phyloP scores from a whole-genome alignment of 92 coral and sea anemone species.

The Zoanthus gigantus region DNA sequence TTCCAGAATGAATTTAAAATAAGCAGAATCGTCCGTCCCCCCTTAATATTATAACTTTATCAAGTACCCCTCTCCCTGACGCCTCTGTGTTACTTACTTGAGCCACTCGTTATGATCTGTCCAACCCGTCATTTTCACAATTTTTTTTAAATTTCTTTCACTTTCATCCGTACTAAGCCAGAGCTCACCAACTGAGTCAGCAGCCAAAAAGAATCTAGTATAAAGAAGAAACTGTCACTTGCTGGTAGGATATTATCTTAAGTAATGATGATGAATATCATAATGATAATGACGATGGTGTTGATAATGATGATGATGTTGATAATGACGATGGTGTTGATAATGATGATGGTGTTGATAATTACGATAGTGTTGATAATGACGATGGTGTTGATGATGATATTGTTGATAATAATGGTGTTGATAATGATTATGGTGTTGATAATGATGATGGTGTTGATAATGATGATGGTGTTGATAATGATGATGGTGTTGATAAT shows the following conservation, averaged over 20 bases:
- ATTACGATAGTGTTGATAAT: not conserved
- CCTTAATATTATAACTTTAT: too few relatives aligned
- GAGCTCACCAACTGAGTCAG: slow-evolving; percentile 94
- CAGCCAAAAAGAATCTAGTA: slow-evolving; percentile 93
- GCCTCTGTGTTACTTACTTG: slow-evolving; percentile 70
- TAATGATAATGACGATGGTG: not conserved
- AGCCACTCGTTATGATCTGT: slow-evolving; percentile 99
- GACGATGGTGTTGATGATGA: not conserved
- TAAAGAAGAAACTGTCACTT: not conserved
- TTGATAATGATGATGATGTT: not conserved
- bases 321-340: not conserved
- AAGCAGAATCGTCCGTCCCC: too few relatives aligned
- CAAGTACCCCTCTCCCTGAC: too few relatives aligned
- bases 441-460: not conserved
- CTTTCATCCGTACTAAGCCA: slow-evolving; percentile 97
- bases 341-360: not conserved
- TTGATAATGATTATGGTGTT: not conserved
- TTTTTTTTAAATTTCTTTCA: slow-evolving; percentile 81
- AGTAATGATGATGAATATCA: not conserved
- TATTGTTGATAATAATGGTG: not conserved
- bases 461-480: not conserved
- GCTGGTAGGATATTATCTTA: not conserved
- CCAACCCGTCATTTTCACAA: slow-evolving; percentile 94
- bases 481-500: not conserved
- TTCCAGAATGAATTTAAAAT: too few relatives aligned